phyloP scores from a whole-genome alignment of 2,797 vertebrate genomes.

The Anas bernieri region DNA sequence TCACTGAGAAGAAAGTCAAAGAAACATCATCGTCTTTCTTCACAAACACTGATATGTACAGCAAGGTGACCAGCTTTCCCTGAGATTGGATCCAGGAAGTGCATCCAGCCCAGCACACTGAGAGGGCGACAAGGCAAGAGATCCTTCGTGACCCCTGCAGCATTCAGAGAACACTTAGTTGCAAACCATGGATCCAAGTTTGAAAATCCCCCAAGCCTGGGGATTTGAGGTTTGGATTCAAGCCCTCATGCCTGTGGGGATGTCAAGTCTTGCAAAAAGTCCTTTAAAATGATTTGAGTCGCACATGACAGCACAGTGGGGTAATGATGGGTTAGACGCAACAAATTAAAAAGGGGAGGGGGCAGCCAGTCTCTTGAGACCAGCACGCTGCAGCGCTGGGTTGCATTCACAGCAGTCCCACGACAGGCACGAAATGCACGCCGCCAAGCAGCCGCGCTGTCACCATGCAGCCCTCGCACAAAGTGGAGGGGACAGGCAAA shows the following conservation, averaged over 20 bases:
- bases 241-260: not conserved
- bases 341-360: not conserved
- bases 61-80: conserved; percentile 62
- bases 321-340: not conserved
- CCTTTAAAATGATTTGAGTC: not conserved
- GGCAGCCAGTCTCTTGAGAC: not conserved
- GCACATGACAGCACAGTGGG: not conserved
- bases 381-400: rapidly evolving
- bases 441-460: not conserved
- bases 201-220: not conserved
- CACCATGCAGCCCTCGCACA: not conserved
- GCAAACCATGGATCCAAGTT: conserved; percentile 60
- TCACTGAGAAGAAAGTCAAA: conserved; percentile 51
- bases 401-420: not conserved
- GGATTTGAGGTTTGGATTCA: not conserved
- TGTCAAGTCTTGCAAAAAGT: conserved; percentile 3
- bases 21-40: conserved; percentile 46
- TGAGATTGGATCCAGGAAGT: conserved; percentile 66
- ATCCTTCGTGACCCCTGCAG: conserved; percentile 56
- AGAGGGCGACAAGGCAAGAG: conserved; percentile 51
- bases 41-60: conserved; percentile 59
- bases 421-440: not conserved
- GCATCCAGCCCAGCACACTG: conserved; percentile 49
- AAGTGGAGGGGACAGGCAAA: not conserved
- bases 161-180: conserved; percentile 62